Evolutionary conservation across 2,113 vertebrate species (phyloP).

Genomic region (Alouatta palliata): DNA sequence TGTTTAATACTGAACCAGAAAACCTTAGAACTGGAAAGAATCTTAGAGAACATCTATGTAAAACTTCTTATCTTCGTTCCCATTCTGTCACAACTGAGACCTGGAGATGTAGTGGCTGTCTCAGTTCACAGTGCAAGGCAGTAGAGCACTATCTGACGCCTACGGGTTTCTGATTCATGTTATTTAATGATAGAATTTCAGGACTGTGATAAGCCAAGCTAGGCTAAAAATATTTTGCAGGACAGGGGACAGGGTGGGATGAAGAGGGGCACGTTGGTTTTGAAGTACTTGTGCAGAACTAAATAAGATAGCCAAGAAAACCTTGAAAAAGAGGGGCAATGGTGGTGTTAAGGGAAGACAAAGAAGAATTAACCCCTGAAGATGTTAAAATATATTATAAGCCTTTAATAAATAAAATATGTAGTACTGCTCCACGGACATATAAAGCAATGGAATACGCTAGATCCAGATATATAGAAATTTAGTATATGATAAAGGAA

Average conservation of each 20-base stretch:
- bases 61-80: neutral
- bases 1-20: neutral
- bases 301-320: slow-evolving; percentile 26
- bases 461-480: neutral
- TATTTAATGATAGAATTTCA: neutral
- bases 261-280: neutral
- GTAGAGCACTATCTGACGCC: neutral
- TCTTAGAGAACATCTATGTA: neutral
- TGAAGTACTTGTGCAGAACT: neutral
- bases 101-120: neutral
- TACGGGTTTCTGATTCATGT: neutral
- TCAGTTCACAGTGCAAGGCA: neutral
- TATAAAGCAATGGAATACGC: neutral
- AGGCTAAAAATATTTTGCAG: neutral
- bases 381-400: neutral
- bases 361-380: neutral
- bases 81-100: neutral
- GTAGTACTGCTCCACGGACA: neutral
- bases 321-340: neutral
- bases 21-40: neutral
- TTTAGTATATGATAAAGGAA: neutral
- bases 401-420: neutral
- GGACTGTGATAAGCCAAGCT: neutral
- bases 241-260: neutral
- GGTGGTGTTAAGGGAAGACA: neutral